Percentiles rank a stretch among this genome's conserved stretches.
These are phyloP conservation scores for Oenanthe melanoleuca DNA, from an alignment of 2,113 vertebrate genomes.

Conservation along the genomic window DNA sequence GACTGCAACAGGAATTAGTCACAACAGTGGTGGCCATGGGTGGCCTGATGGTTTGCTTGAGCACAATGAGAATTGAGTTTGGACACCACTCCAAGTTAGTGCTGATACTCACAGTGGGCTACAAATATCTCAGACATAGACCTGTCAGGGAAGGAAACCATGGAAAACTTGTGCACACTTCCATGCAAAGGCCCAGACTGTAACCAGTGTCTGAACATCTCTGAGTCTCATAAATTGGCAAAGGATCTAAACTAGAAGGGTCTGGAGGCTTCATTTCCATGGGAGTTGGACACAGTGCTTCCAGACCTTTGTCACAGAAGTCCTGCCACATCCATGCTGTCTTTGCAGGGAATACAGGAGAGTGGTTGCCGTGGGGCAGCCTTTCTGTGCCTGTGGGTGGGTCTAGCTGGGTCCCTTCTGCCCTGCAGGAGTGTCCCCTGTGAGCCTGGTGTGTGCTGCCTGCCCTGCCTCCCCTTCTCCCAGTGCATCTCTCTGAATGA, in stretches of 20 bases:
- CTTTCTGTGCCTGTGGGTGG: accelerated
- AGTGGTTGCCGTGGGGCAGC: background rate
- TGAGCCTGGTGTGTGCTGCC: background rate
- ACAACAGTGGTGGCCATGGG: background rate
- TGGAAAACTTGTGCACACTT: background rate
- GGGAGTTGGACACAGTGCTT: background rate
- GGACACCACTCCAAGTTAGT: accelerated
- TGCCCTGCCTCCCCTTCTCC: background rate
- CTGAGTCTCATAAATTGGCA: background rate
- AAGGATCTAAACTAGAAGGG: background rate
- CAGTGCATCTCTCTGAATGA: background rate
- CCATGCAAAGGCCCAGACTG: background rate
- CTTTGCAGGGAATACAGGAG: background rate
- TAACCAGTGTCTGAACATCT: background rate
- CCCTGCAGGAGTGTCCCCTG: background rate
- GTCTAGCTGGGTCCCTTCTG: background rate
- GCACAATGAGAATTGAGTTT: background rate
- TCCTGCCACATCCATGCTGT: accelerated
- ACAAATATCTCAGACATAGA: background rate
- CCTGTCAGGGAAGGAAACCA: background rate
- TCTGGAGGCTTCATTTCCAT: background rate
- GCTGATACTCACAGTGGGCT: accelerated
- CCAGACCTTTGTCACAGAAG: background rate
- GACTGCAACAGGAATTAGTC: background rate
- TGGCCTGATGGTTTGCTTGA: background rate